Percentiles rank a stretch among this genome's conserved stretches.
Evolutionary conservation across 2,888 invertebrate genomes (phyloP).

Genomic region (Coremacera marginata): DNA sequence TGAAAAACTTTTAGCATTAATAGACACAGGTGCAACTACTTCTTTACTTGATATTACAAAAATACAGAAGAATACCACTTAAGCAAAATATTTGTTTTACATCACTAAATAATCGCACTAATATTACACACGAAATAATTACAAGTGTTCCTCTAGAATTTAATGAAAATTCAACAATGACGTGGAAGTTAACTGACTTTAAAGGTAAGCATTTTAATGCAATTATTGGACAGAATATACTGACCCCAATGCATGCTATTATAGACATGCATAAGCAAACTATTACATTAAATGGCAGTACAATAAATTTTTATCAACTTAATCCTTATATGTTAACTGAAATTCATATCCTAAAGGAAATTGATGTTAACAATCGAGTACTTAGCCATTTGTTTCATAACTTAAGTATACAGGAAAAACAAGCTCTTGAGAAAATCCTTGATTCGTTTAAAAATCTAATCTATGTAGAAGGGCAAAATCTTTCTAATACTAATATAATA

Average conservation of each 20-base stretch:
- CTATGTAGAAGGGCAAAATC: neutral
- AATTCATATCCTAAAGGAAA: neutral
- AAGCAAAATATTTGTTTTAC: too few species aligned
- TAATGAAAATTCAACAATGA: slow-evolving; percentile 15
- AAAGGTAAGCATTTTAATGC: slow-evolving; percentile 6
- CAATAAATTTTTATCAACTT: neutral
- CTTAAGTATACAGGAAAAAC: neutral
- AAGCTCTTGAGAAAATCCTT: neutral
- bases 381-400: neutral
- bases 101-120: too few species aligned
- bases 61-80: too few species aligned
- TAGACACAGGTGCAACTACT: too few species aligned
- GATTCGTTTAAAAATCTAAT: neutral
- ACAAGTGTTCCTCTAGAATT: slow-evolving; percentile 29
- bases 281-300: slow-evolving; percentile 8
- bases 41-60: too few species aligned
- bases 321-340: neutral
- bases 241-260: slow-evolving; percentile 12
- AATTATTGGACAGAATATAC: slow-evolving; percentile 10
- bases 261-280: slow-evolving; percentile 18
- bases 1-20: too few species aligned
- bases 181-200: slow-evolving; percentile 32
- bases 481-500: neutral
- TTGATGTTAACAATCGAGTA: neutral
- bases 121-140: neutral